phyloP scores from a whole-genome alignment of 2,888 invertebrate genomes.

The Pollenia angustigena region DNA sequence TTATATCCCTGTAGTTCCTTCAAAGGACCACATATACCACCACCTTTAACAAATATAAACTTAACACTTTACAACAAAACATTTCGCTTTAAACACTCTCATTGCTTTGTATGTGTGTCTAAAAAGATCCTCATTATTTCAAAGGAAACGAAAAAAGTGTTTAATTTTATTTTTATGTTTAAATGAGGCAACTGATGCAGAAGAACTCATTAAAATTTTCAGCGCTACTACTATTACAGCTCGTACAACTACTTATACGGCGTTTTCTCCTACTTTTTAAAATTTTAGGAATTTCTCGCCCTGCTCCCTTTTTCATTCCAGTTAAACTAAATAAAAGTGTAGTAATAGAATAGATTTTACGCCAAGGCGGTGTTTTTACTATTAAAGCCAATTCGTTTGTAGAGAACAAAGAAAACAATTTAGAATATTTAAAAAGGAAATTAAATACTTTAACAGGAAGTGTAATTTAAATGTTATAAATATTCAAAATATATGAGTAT shows the following conservation, averaged over 20 bases:
- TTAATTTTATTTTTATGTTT: conserved; percentile 46
- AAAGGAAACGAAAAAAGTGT: conserved; percentile 31
- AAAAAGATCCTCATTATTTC: conserved; percentile 36
- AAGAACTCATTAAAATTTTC: conserved; percentile 75
- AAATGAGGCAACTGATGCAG: conserved; percentile 67
- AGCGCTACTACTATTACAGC: conserved; percentile 28
- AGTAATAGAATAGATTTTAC: background rate
- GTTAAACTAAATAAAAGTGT: conserved; percentile 36
- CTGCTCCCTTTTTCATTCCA: conserved; percentile 13
- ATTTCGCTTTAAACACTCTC: background rate
- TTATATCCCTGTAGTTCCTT: background rate
- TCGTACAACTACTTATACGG: background rate
- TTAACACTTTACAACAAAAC: background rate
- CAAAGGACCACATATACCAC: background rate
- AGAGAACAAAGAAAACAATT: conserved; percentile 46
- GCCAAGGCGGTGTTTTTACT: background rate
- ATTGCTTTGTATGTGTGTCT: background rate
- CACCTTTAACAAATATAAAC: background rate
- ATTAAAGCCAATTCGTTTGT: conserved; percentile 24
- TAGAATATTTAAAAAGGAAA: conserved; percentile 47
- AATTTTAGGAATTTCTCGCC: conserved; percentile 18
- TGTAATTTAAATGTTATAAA: conserved; percentile 22
- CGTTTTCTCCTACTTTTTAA: background rate
- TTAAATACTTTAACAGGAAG: conserved; percentile 39
- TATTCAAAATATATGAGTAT: conserved; percentile 16